Evolutionary conservation across 1,140 invertebrate genomes (phyloP), one percentile per base, ranked within the genome.

Genomic region (Drosophila equinoxialis): DNA sequence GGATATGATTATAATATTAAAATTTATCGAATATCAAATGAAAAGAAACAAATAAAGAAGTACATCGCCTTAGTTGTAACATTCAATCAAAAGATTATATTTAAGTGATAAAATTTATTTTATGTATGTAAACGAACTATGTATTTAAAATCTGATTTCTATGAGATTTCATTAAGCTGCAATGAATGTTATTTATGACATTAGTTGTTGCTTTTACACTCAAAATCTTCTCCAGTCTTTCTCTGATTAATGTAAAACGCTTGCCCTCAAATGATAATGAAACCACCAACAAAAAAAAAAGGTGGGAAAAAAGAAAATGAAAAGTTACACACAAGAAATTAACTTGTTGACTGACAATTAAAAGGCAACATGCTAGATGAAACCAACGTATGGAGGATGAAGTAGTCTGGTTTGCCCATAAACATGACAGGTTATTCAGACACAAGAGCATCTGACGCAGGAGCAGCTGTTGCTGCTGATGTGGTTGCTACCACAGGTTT

Each of bases 341-440:
- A 30, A 30, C 39, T 68, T 48, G 11, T 63, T 51, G 51, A 20
- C 17, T 14, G 14, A 35, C 51, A 68, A 69, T 76, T 69, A 76
- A 60, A 58, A 42, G 39, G 57, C 30, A 17, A 48, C 41, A 68
- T 68, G 72, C 45, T 51, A 51, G 45, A 51, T 23, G 10, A 51
- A 20, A 20, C 6, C 7, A 8, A 17, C 1, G 14, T 13, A 33
- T 13, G 55, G 26, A 69, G 20, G 33, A 39, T 39, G 69, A 59
- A 76, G 37, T 39, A 39, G 37, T 39, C 11, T 13, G 37, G 37
- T 13, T 11, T 17, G 41, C 51, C 74, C 20, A 45, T 51, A 45
- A 62, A 63, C 70, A 63, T 51, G 26, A 11, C 26, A 54, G 58
- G 26, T 57, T 30, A 48, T 14, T 41, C 41, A 45, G 60, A 26